A percentile compares a stretch with the other conserved stretches of the same genome.
phyloP scores from a whole-genome alignment of 2,888 invertebrate genomes.

The Microctonus brassicae region DNA sequence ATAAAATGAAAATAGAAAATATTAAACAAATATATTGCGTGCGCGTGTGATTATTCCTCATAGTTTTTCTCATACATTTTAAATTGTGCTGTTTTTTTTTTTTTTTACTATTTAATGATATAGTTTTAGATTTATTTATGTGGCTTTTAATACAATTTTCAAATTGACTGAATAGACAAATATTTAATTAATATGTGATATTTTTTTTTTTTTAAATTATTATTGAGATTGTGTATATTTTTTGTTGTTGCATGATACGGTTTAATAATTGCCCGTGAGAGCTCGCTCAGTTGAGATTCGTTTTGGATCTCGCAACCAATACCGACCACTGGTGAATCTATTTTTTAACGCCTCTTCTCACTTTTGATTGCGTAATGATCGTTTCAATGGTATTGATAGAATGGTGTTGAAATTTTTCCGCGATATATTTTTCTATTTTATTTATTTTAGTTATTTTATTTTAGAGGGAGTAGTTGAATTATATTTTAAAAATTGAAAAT shows the following conservation, averaged over 20 bases:
- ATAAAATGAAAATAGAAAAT: not conserved
- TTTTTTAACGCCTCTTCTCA: slow-evolving; percentile 22
- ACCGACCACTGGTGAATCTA: slow-evolving; percentile 35
- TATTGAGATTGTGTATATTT: not conserved
- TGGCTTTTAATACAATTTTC: not conserved
- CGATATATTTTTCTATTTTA: not conserved
- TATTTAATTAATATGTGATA: not conserved
- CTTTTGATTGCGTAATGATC: not conserved
- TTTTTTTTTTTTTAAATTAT: not conserved
- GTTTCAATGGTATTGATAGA: not conserved
- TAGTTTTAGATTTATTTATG: not conserved
- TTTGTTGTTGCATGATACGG: slow-evolving; percentile 8
- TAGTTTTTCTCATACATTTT: not conserved
- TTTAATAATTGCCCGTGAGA: slow-evolving; percentile 1
- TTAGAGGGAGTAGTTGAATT: too few relatives aligned
- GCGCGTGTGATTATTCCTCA: slow-evolving; percentile 12
- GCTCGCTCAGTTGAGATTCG: slow-evolving; percentile 10
- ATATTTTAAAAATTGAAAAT: too few relatives aligned
- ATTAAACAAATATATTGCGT: slow-evolving; percentile 7
- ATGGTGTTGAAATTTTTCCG: not conserved
- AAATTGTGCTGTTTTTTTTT: not conserved
- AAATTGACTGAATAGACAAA: not conserved
- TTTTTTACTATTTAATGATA: not conserved
- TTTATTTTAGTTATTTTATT: too few relatives aligned
- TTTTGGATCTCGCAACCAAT: slow-evolving; percentile 37